Conservation (phyloP, 2,797 vertebrate genomes). For the Anguilla obscura region DNA sequence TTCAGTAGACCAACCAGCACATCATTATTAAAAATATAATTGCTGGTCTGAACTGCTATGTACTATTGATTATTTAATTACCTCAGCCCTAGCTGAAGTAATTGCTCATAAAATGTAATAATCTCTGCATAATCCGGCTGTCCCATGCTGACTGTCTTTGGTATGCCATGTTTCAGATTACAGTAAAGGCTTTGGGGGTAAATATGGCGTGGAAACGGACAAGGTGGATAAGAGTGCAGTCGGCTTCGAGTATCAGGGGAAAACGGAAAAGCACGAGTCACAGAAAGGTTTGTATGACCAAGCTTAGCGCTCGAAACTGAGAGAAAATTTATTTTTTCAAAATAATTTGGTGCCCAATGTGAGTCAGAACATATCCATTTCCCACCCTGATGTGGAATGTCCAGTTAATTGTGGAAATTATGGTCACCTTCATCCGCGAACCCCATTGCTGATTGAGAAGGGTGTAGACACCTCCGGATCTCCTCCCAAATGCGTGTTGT, state of each 20-base stretch:
- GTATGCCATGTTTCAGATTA: conserved; percentile 63
- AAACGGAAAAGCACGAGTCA: conserved; percentile 88
- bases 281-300: conserved; percentile 77
- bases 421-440: no score
- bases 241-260: conserved; percentile 92
- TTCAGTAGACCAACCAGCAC: not conserved
- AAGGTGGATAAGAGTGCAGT: conserved; percentile 92
- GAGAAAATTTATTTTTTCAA: not conserved
- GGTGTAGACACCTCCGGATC: no score
- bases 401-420: no score
- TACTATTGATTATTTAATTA: no score
- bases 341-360: not conserved
- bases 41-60: no score
- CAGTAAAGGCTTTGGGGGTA: conserved; percentile 74
- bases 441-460: no score
- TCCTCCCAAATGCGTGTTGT: no score
- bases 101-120: not conserved
- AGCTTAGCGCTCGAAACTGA: not conserved
- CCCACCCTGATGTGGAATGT: not conserved
- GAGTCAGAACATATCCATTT: not conserved
- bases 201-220: conserved; percentile 84
- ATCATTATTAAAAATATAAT: no score
- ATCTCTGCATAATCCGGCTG: not conserved
- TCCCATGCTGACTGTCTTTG: not conserved
- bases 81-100: not conserved